Base-by-base conservation (phyloP, 2,888 invertebrate genomes). In the Erynnis tages region DNA sequence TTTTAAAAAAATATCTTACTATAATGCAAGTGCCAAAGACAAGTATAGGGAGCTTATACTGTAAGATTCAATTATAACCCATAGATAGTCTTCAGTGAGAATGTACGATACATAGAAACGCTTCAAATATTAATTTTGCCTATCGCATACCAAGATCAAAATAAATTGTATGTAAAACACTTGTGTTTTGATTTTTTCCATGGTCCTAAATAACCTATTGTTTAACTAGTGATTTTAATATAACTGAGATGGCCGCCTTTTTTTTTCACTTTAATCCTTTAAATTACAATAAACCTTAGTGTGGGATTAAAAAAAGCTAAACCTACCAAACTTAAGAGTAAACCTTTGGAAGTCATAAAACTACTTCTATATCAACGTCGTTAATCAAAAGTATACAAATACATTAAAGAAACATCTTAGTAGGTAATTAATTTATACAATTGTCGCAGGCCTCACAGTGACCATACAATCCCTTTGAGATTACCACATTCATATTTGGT, bases 1-100 rank as follows among this genome's bases (percentile, higher is more conserved):
- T 34, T 25, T 13, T 47, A 47, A 32, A n/a, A n/a, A n/a, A n/a
- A n/a, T n/a, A n/a, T n/a, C 17, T 41, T 34, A 41, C 8, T 49
- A 34, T 41, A 81, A 82, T 71, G 71, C 71, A 85, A 86, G 86
- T 87, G 87, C 86, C 87, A 87, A 87, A 49, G 25, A 81, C 75
- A 76, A 78, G 73, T 78, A 54, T 80, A 84, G 84, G 82, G 81
- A 85, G 83, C 81, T 85, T 86, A 69, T 83, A 80, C 55, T 58
- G 58, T 79, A 83, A 79, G 76, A 75, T 70, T 76, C 66, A 58
- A 72, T 67, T 63, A 65, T 59, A 57, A 61, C 64, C 57, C 66
- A 60, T 66, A 58, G 50, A 59, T 46, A 16, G 16, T 47, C 54
- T 41, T 58, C 59, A 57, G 48, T 55, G 40, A 60, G 46, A 54